Evolutionary conservation across 2,797 vertebrate species (phyloP), one percentile per base, ranked within the genome.

Genomic region (Malacoraja senta): DNA sequence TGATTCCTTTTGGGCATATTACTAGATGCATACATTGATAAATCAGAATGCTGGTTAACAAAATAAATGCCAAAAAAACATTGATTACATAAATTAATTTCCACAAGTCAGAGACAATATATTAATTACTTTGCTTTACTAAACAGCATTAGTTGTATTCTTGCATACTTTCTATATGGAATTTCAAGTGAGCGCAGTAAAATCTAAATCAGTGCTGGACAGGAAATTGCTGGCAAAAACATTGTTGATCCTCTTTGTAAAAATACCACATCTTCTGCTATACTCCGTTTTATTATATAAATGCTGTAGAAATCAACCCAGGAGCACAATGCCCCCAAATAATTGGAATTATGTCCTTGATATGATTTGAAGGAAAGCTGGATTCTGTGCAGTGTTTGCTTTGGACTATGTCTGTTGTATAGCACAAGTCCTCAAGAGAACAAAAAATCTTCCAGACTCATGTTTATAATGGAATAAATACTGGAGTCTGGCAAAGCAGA

Each of bases 81-180:
- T 74, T 53, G 71, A 92, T 74, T 76, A 76, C 71, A 92, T 74
- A 92, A 92, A 92, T 58, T 44, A 53, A 92, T 92, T 92, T 92
- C 26, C 38, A 92, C 90, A 92, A 76, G 72, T 92, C 71, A 92
- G 38, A 76, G 13, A 74, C 24, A 38, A 71, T 24, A 92, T 92
- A 53, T 76, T 44, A 92, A 71, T n/a, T 58, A 92, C 72, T 44
- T 76, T 88, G 84, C 8, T 76, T 92, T 53, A 29, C 71, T 53
- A 44, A 92, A 92, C 38, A 72, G 53, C 90, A 53, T 58, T 44
- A 91, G 71, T 17, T 92, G 72, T 38, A 74, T 92, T 76, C 71
- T 88, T 63, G 71, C 53, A 15, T 26, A 29, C 15, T 76, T 92
- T 74, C 15, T n/a, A 76, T 76, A 92, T 15, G 65, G 90, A 92